These are phyloP conservation scores for Myiozetetes cayanensis DNA, from an alignment of 2,113 vertebrate species.

Conservation along the genomic window DNA sequence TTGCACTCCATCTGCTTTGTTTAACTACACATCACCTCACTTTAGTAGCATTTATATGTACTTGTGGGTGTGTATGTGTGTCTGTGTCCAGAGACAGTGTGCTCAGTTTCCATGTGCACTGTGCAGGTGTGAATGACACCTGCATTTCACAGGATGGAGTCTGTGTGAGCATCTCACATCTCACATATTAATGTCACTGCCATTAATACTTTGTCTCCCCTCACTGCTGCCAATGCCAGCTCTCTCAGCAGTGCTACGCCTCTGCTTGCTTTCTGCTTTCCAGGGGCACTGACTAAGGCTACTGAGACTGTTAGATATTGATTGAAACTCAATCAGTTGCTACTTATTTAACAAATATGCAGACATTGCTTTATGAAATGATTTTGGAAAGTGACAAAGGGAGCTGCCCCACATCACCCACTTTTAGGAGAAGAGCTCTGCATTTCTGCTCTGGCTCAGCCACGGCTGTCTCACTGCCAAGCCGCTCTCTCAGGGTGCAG, in stretches of 20 bases:
- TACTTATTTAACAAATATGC: background rate
- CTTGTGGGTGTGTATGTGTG: accelerated
- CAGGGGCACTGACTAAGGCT: background rate
- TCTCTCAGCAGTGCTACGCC: background rate
- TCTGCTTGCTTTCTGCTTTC: background rate
- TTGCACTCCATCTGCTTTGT: background rate
- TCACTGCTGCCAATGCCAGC: background rate
- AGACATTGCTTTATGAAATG: background rate
- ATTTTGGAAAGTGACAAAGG: background rate
- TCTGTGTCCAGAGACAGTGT: background rate
- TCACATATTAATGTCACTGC: background rate
- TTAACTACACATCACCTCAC: background rate
- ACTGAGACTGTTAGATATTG: background rate
- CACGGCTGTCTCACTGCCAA: background rate
- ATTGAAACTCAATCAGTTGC: background rate
- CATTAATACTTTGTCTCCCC: background rate
- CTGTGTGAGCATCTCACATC: background rate
- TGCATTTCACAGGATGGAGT: background rate
- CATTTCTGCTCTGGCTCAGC: background rate
- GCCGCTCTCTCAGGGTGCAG: background rate
- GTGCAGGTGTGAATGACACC: background rate
- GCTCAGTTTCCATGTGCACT: background rate
- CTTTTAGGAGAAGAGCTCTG: background rate
- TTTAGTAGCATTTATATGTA: background rate
- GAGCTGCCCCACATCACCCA: accelerated